A percentile compares a stretch with the other conserved stretches of the same genome.
Evolutionary conservation across 2,888 invertebrate species (phyloP).

Genomic region (Coenonympha glycerion): DNA sequence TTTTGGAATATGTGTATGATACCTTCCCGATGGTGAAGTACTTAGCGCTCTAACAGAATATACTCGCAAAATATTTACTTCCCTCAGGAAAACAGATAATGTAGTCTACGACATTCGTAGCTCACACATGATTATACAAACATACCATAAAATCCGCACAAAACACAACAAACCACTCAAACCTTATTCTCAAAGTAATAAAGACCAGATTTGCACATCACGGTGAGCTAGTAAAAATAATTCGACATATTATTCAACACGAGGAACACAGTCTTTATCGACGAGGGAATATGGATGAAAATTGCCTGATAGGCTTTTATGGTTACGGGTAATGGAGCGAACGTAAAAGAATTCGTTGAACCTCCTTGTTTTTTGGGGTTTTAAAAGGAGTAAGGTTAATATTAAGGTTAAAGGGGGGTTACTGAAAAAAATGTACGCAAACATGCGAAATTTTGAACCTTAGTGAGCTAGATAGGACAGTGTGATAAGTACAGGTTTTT

Average conservation of each 20-base stretch:
- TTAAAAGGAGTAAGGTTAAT: background rate
- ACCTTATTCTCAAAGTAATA: background rate
- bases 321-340: background rate
- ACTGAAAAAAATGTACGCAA: background rate
- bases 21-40: too few species aligned
- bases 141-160: slow-evolving; percentile 41
- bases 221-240: background rate
- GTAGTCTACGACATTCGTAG: slow-evolving; percentile 33
- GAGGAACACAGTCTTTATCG: background rate
- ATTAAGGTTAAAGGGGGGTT: background rate
- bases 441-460: too few species aligned
- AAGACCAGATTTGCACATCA: background rate
- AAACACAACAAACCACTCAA: slow-evolving; percentile 1
- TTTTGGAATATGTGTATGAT: too few species aligned
- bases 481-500: too few species aligned
- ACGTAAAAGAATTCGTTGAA: slow-evolving; percentile 1
- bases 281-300: background rate
- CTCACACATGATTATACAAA: slow-evolving; percentile 54
- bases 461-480: too few species aligned
- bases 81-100: slow-evolving; percentile 24
- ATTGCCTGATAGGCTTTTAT: background rate
- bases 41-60: too few species aligned
- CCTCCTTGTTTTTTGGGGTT: background rate
- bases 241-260: too few species aligned
- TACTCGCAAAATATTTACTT: slow-evolving; percentile 16